phyloP scores from a whole-genome alignment of 1,140 invertebrate species.

The Antheraea pernyi region DNA sequence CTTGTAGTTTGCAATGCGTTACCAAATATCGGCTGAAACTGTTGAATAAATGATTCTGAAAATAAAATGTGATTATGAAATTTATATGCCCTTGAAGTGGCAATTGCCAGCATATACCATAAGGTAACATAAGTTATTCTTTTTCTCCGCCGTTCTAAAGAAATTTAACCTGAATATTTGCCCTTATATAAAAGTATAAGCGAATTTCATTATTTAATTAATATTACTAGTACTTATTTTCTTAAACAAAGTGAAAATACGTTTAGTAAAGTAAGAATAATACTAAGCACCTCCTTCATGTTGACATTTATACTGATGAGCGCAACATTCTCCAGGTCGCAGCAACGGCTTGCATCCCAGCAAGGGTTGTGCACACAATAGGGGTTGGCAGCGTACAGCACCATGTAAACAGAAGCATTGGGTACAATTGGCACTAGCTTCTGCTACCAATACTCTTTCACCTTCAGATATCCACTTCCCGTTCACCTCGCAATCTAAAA shows the following conservation, averaged over 20 bases:
- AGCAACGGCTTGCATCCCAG: constrained; percentile 88
- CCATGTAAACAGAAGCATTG: constrained; percentile 91
- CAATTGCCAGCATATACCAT: no score
- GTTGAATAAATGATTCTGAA: constrained; percentile 1
- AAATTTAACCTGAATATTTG: no score
- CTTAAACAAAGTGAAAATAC: neutral
- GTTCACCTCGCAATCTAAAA: constrained; percentile 84
- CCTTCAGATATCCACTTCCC: constrained; percentile 84
- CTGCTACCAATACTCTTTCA: constrained; percentile 84
- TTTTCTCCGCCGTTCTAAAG: no score
- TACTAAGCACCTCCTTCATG: constrained; percentile 20
- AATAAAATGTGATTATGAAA: neutral
- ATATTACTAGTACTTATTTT: no score
- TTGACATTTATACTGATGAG: constrained; percentile 89
- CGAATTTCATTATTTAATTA: no score
- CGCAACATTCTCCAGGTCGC: constrained; percentile 89
- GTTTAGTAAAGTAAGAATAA: neutral
- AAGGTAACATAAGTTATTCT: no score
- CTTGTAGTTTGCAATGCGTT: constrained; percentile 31
- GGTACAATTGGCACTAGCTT: constrained; percentile 82
- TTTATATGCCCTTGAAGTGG: no score
- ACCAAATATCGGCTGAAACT: constrained; percentile 2
- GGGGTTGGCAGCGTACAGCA: constrained; percentile 85
- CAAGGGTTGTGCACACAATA: constrained; percentile 86
- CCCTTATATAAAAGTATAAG: no score